Evolutionary conservation across 2,113 vertebrate genomes (phyloP).

Genomic region (Porphyrio hochstetteri): DNA sequence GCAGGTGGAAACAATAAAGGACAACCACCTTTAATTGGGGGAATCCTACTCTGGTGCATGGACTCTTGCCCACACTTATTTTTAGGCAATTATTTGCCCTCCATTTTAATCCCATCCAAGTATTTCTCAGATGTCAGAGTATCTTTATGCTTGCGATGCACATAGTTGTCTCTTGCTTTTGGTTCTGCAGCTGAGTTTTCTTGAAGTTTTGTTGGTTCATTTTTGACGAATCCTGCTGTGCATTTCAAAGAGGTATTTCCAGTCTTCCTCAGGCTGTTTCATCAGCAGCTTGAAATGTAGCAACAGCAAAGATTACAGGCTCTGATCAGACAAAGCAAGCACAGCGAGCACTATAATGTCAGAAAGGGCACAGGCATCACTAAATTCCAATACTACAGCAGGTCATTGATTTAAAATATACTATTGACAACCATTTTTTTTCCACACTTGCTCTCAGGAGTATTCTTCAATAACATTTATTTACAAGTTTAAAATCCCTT

Average conservation of each 20-base stretch:
- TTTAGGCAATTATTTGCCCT: neutral
- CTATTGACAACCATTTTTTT: neutral
- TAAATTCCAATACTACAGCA: neutral
- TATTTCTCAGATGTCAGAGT: neutral
- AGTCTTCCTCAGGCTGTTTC: neutral
- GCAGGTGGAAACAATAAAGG: neutral
- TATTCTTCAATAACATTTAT: neutral
- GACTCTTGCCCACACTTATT: neutral
- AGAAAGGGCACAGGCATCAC: neutral
- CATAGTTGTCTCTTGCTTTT: neutral
- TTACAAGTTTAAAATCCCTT: neutral
- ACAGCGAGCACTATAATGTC: neutral
- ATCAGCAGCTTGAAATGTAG: neutral
- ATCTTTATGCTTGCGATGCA: neutral
- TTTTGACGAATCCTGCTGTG: neutral
- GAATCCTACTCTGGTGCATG: neutral
- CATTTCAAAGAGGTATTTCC: neutral
- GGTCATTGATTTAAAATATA: neutral
- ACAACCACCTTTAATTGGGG: neutral
- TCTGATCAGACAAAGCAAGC: neutral
- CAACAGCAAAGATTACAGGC: neutral
- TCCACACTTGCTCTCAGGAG: neutral
- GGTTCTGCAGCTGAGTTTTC: neutral
- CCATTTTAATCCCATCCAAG: neutral
- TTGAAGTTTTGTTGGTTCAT: neutral